Percentiles rank a stretch among this genome's conserved stretches.
These are phyloP conservation scores for Potamarius usumacintae DNA, from an alignment of 2,113 vertebrate species.

Conservation along the genomic window DNA sequence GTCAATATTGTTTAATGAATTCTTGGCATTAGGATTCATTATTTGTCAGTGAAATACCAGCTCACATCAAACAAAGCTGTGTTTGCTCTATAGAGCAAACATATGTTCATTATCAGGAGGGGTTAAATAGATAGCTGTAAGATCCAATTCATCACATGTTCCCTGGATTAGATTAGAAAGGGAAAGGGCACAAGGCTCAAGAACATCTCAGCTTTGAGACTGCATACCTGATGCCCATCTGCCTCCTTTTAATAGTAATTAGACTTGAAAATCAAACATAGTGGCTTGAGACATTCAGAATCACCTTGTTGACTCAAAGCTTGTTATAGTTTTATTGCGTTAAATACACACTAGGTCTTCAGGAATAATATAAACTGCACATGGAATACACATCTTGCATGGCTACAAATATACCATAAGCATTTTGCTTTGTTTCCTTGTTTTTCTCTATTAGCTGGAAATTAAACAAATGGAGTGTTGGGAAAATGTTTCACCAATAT, in stretches of 20 bases:
- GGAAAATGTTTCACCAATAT: background rate
- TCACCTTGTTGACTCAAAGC: background rate
- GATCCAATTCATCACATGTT: constrained; percentile 27
- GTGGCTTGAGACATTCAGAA: background rate
- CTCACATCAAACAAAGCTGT: background rate
- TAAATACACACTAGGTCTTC: background rate
- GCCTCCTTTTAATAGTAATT: background rate
- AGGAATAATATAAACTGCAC: too few relatives aligned
- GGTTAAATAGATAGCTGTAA: constrained; percentile 16
- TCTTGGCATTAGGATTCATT: constrained; percentile 9
- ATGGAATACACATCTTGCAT: background rate
- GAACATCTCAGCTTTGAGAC: background rate
- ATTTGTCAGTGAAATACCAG: constrained; percentile 35
- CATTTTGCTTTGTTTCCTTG: background rate
- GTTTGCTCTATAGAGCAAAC: background rate
- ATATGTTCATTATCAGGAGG: constrained; percentile 11
- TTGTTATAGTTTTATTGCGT: background rate
- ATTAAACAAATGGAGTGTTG: background rate
- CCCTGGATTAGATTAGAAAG: constrained; percentile 25
- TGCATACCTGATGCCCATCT: constrained; percentile 5
- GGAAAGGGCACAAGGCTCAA: constrained; percentile 4
- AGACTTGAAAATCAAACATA: constrained; percentile 2
- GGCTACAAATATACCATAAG: background rate
- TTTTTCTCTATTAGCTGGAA: background rate
- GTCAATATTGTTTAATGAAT: constrained; percentile 33